Base-by-base conservation (phyloP, 2,888 invertebrate genomes). In the Eupithecia abbreviata region DNA sequence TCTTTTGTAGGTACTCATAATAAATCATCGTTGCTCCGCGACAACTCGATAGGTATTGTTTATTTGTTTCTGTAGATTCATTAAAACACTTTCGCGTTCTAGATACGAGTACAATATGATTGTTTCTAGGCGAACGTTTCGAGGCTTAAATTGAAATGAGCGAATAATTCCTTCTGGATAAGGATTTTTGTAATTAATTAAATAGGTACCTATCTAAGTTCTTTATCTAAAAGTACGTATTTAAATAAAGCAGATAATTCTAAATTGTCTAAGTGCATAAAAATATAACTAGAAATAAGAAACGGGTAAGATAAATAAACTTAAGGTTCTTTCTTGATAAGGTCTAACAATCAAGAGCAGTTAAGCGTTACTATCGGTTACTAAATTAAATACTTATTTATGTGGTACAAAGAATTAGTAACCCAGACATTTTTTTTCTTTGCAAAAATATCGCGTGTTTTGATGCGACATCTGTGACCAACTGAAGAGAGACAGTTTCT, bases 391-490 rank as follows among this genome's bases (percentile, higher is more conserved):
- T 47, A 49, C 4, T 49, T 12, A 49, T 49, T 15, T 15, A 51
- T 51, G 51, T 51, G 5, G 51, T 9, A 12, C 30, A 30, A 30
- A 9, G 10, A 45, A 6, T 49, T 9, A 15, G 2, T 18, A 18
- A 18, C n/a, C 55, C 9, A 18, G 3, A 0, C 9, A 18, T 58
- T 18, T 9, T 58, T 9, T 18, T 58, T 18, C 30, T 4, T 10
- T 18, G 9, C 18, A 4, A 58, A 9, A 58, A 4, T 30, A 10
- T 30, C 10, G 10, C 10, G 0, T 18, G 3, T 58, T 18, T 3
- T 13, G 42, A 66, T 2, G 77, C 77, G 77, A 72, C 77, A 74
- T 77, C 77, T 77, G 55, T 75, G 43, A 6, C 55, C 15, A 30
- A 18, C 43, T 42, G 12, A 68, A 18, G 43, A 9, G 55, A 55